Evolutionary conservation across 2,888 invertebrate genomes (phyloP).

Genomic region (Junonia oenone): DNA sequence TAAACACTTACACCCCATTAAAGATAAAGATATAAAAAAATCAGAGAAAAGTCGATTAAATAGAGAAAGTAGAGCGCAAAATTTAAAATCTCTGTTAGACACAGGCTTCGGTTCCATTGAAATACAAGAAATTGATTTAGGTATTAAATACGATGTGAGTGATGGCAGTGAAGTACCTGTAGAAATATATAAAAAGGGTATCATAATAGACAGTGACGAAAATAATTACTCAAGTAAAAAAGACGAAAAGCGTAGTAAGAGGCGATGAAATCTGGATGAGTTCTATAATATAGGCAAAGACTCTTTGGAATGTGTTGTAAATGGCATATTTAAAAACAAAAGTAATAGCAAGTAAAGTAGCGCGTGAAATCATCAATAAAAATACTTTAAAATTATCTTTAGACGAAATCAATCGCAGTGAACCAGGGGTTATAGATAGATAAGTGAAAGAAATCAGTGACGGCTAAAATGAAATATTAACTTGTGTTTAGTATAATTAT

Average conservation of each 20-base stretch:
- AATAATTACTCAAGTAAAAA: conserved; percentile 44
- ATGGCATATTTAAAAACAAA: conserved; percentile 54
- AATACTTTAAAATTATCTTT: conserved; percentile 38
- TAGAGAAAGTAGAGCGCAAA: conserved; percentile 54
- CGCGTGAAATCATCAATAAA: conserved; percentile 59
- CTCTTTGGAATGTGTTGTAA: conserved; percentile 55
- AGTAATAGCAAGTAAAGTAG: conserved; percentile 58
- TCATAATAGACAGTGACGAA: conserved; percentile 79
- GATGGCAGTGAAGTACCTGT: conserved; percentile 72
- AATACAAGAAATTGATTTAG: conserved; percentile 79
- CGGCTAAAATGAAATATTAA: conserved; percentile 41
- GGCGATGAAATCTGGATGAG: conserved; percentile 65
- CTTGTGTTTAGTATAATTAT: not conserved
- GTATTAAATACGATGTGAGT: conserved; percentile 79
- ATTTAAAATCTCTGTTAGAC: conserved; percentile 59
- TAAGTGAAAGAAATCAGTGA: conserved; percentile 33
- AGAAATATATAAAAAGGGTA: conserved; percentile 81
- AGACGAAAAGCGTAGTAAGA: conserved; percentile 42
- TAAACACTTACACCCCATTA: conserved; percentile 77
- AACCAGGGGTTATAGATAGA: not conserved
- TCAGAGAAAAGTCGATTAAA: conserved; percentile 41
- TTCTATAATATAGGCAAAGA: conserved; percentile 67
- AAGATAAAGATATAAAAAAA: conserved; percentile 54
- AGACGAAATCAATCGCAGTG: conserved; percentile 37
- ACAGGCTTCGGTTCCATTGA: conserved; percentile 71